Base-by-base conservation (phyloP, 1,140 invertebrate genomes). In the Bombus turneri region DNA sequence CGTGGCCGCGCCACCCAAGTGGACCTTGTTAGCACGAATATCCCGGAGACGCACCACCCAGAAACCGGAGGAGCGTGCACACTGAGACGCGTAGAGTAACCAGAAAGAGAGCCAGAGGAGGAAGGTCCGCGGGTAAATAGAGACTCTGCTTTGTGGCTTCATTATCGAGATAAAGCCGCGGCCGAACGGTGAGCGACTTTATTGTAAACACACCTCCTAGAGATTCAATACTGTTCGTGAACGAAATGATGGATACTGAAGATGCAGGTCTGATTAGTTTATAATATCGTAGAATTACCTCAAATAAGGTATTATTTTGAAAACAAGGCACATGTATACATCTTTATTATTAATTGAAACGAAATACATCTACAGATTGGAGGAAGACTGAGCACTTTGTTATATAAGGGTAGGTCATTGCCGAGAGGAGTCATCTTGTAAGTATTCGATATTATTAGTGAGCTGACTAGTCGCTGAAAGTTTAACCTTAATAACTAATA, bases 21-120 rank as follows among this genome's bases (percentile, higher is more conserved):
- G 92, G 93, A 93, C 91, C 93, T 94, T 92, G 92, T 94, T 94
- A 94, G 91, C 91, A 88, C 87, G 87, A 86, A 88, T 92, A 91
- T 91, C 76, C 71, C 74, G 75, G 80, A 78, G 86, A 87, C 82
- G 82, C 89, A 89, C 92, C 92, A 93, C 92, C 90, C 91, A 93
- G 93, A 92, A 93, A 94, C 91, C 80, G 83, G 89, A 92, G 88
- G 89, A 88, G 87, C 66, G 53, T 81, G 81, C 81, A 91, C 69
- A 81, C 84, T 43, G 85, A 86, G 31, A 66, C n/a, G 81, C 69
- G 81, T 75, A 66, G 47, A 86, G 69, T 73, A 89, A 83, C 68
- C 87, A 86, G 81, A 72, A 62, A 79, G 84, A 62, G 77, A 82
- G 39, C 39, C 13, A 13, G n/a, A 6, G 12, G 18, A 31, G 34